phyloP scores from a whole-genome alignment of 2,113 vertebrate genomes.

The Microcebus murinus region DNA sequence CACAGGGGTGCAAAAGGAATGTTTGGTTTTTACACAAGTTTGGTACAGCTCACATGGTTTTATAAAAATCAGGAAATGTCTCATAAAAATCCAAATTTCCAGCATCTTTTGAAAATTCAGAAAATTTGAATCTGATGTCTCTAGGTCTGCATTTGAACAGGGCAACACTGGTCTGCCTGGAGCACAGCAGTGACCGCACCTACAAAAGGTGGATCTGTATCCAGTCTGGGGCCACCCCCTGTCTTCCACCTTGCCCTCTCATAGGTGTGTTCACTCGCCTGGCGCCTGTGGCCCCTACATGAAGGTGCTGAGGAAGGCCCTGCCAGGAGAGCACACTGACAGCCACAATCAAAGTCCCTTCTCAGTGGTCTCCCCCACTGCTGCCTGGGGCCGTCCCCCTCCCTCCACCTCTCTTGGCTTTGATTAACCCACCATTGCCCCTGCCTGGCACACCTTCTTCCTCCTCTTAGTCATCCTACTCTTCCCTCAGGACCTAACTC shows the following conservation, averaged over 20 bases:
- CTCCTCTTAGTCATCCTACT: not conserved
- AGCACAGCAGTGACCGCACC: not conserved
- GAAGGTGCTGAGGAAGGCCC: not conserved
- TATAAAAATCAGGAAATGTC: not conserved
- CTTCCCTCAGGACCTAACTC: not conserved
- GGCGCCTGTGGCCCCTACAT: not conserved
- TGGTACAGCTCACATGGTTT: not conserved
- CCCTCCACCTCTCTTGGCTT: not conserved
- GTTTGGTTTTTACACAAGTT: not conserved
- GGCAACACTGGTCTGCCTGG: not conserved
- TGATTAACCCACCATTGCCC: not conserved
- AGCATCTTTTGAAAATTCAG: conserved; percentile 14
- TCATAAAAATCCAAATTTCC: conserved; percentile 9
- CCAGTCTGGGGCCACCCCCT: not conserved
- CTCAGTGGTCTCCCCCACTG: not conserved
- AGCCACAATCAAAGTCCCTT: not conserved
- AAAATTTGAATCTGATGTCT: not conserved
- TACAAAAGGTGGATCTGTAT: not conserved
- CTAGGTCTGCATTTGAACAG: not conserved
- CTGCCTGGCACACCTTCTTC: not conserved
- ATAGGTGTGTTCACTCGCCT: not conserved
- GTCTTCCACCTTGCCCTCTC: not conserved
- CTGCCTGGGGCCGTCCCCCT: not conserved
- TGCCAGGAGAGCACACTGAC: not conserved
- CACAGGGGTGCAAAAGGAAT: not conserved